Evolutionary conservation across 2,888 invertebrate species (phyloP).

Genomic region (Pseudoips prasinana): DNA sequence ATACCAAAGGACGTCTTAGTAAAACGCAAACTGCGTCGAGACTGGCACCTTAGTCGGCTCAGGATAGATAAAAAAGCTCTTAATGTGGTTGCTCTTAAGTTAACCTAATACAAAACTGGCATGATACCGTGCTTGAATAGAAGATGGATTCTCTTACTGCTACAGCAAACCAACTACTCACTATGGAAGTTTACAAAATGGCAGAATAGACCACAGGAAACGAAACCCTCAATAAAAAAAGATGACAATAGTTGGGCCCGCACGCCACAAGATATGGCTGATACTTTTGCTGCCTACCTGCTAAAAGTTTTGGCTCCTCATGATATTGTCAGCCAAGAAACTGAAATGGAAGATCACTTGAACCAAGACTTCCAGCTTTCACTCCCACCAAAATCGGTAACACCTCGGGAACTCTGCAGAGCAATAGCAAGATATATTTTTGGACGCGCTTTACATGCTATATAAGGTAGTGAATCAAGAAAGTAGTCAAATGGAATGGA

Average conservation of each 20-base stretch:
- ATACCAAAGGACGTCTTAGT: neutral
- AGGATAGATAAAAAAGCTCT: neutral
- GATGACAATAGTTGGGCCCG: neutral
- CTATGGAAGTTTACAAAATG: neutral
- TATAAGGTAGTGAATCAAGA: too few species aligned
- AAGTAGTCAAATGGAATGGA: neutral
- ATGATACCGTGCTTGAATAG: neutral
- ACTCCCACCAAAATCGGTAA: too few species aligned
- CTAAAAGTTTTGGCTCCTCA: too few species aligned
- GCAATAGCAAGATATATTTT: too few species aligned
- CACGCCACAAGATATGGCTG: neutral
- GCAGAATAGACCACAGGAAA: neutral
- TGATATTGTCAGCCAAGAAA: slow-evolving; percentile 2
- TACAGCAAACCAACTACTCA: slow-evolving; percentile 1
- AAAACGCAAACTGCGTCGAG: neutral
- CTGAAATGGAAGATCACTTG: neutral
- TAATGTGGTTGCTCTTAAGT: too few species aligned
- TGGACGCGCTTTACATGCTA: too few species aligned
- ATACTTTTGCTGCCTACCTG: too few species aligned
- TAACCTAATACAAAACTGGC: neutral
- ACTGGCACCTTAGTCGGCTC: too few species aligned
- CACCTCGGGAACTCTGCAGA: too few species aligned
- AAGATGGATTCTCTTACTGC: neutral
- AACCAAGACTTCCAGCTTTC: too few species aligned
- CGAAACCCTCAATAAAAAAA: neutral